Conservation (phyloP, 37 sponge, comb jelly and placozoan species). For the Chondrilla cf. caribensis region DNA sequence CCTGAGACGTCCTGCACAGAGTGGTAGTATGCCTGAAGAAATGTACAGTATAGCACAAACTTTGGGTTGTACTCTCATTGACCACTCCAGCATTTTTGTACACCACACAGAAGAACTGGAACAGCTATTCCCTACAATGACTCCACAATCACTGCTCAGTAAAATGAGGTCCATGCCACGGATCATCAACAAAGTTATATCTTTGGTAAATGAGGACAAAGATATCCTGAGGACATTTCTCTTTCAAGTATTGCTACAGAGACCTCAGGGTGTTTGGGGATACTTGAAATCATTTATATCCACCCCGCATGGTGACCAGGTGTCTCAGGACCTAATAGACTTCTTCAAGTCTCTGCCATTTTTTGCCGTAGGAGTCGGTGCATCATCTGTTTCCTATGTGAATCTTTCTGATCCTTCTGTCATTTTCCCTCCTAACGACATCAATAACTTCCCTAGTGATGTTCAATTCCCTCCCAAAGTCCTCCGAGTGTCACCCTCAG, state of each 20-base stretch:
- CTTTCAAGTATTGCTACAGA: not conserved
- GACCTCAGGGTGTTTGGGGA: not conserved
- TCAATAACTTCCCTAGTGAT: not conserved
- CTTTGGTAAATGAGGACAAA: not conserved
- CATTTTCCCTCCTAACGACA: not conserved
- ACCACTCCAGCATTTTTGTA: not conserved
- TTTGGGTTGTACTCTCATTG: not conserved
- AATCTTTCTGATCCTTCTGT: not conserved
- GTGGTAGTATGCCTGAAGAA: not conserved
- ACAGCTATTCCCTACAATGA: not conserved
- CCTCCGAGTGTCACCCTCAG: not conserved
- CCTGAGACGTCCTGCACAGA: not conserved
- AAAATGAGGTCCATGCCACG: not conserved
- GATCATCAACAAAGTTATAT: no score
- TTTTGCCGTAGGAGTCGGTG: constrained; percentile 34
- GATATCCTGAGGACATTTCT: not conserved
- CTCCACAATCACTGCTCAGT: not conserved
- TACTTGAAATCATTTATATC: not conserved
- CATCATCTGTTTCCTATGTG: not conserved
- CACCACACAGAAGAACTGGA: not conserved
- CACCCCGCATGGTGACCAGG: no score
- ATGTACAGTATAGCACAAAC: not conserved
- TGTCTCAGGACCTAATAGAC: not conserved
- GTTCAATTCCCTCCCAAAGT: constrained; percentile 35
- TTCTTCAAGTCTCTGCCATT: constrained; percentile 19